Base-by-base conservation (phyloP, 2,888 invertebrate species). In the Dysmachus trigonus region DNA sequence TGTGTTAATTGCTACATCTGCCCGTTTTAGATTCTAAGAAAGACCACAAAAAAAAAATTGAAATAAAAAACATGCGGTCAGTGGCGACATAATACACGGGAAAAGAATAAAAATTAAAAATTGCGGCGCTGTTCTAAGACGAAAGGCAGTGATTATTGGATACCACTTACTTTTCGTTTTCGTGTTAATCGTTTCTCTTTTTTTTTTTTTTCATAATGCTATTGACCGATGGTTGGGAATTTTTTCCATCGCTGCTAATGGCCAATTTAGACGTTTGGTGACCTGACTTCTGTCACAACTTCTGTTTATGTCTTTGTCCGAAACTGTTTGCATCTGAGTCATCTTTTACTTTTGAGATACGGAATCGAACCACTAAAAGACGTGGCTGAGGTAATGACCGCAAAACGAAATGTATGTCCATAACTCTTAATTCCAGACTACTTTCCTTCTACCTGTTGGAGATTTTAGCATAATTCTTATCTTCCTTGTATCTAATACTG, bases 271-370 rank as follows among this genome's bases (percentile, higher is more conserved):
- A 51, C 27, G 27, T 77, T 41, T 47, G 35, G 41, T 77, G 41
- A n/a, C 77, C 47, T 47, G 77, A 77, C 77, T 77, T 77, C 77
- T 77, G 77, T 77, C 77, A 77, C 77, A 77, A 77, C 77, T 77
- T 77, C 77, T 77, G 77, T 41, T 41, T 22, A 47, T 27, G 27
- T 18, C n/a, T 77, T 77, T 77, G 38, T 47, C 27, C n/a, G 4
- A 27, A 41, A 22, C 31, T 41, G 38, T 15, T 15, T 47, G 27
- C 27, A 77, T 41, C 73, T 73, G 31, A 73, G n/a, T 30, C 47
- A 77, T 13, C 62, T 22, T 18, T n/a, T 18, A 15, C 2, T 41
- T 15, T 41, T 7, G 10, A 62, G 22, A 27, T 10, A 2, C 27
- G 27, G 22, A 62, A 27, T 62, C 62, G 62, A 27, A 0, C 47